Percentiles rank a stretch among this genome's conserved stretches.
Conservation (phyloP, 2,888 invertebrate species). For the Brassicogethes aeneus region DNA sequence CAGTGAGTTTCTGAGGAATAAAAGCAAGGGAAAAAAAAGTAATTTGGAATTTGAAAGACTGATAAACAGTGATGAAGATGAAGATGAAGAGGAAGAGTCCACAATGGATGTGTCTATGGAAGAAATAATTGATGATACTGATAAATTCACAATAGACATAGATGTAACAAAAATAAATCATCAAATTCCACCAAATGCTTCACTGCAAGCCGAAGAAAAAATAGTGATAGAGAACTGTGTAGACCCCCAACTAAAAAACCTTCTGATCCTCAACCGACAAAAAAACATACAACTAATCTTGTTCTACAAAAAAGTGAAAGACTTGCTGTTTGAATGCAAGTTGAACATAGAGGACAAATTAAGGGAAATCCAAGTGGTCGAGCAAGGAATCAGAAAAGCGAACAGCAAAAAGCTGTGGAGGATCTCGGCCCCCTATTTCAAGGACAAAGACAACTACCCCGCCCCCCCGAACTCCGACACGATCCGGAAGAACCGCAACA, state of each 20-base stretch:
- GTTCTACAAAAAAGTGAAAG: slow-evolving; percentile 22
- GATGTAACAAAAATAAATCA: no score
- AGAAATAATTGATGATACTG: slow-evolving; percentile 2
- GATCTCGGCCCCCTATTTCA: slow-evolving; percentile 57
- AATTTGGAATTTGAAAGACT: slow-evolving; percentile 1
- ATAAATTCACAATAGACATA: no score
- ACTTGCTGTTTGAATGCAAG: slow-evolving; percentile 19
- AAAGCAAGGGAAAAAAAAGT: slow-evolving; percentile 7
- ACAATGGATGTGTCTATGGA: background rate
- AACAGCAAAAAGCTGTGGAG: slow-evolving; percentile 18
- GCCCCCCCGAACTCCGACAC: slow-evolving; percentile 52
- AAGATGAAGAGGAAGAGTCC: background rate
- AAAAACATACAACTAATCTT: slow-evolving; percentile 24
- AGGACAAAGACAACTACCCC: slow-evolving; percentile 47
- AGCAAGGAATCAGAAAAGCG: slow-evolving; percentile 4
- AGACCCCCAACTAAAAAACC: slow-evolving; percentile 20
- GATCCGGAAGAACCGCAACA: slow-evolving; percentile 27
- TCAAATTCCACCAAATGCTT: slow-evolving; percentile 2
- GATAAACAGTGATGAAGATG: slow-evolving; percentile 3
- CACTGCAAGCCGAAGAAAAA: slow-evolving; percentile 21
- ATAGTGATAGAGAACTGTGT: slow-evolving; percentile 22
- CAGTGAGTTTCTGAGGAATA: slow-evolving; percentile 12
- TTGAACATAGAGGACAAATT: slow-evolving; percentile 11
- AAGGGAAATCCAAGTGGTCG: background rate
- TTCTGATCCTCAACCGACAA: slow-evolving; percentile 24